Evolutionary conservation across 1,140 invertebrate species (phyloP), one percentile per base, ranked within the genome.

Genomic region (Aporrectodea caliginosa): DNA sequence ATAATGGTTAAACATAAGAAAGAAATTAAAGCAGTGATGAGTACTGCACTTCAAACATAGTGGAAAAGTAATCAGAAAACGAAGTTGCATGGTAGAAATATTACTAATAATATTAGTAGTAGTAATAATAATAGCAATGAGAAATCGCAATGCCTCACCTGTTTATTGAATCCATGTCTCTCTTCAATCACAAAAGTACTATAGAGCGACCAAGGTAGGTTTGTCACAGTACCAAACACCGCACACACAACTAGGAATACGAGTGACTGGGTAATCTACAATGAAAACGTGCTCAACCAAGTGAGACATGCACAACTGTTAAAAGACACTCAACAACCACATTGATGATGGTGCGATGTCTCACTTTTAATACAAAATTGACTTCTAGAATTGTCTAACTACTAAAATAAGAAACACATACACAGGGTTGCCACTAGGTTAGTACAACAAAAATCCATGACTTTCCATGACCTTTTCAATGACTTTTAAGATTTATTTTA

Each of bases 121-220:
- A n/a, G n/a, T n/a, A n/a, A n/a, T n/a, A n/a, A n/a, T n/a, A n/a
- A n/a, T n/a, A n/a, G n/a, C n/a, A n/a, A n/a, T n/a, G n/a, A n/a
- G n/a, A n/a, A n/a, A n/a, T n/a, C n/a, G n/a, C n/a, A n/a, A n/a
- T n/a, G n/a, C 72, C 34, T 78, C 85, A 93, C 93, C 90, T 93
- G 92, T 87, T 99, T 99, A 86, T 99, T 99, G 85, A 99, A 99
- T 2, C 98, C 97, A 91, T 98, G 96, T 83, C 93, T 93, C 87
- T 98, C 93, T 90, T 99, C 98, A 78, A 99, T 88, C 1, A 98
- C 93, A 92, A 99, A 99, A 33, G 92, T 97, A 73, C 92, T 90
- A 88, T 99, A 99, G 69, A 97, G 88, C 76, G 90, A 92, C 85
- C 97, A 94, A 32, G 97, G 97, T 82, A 98, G 85, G 82, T 92